A percentile compares a stretch with the other conserved stretches of the same genome.
phyloP scores from a whole-genome alignment of 2,888 invertebrate genomes.

The Diadegma fenestrale region DNA sequence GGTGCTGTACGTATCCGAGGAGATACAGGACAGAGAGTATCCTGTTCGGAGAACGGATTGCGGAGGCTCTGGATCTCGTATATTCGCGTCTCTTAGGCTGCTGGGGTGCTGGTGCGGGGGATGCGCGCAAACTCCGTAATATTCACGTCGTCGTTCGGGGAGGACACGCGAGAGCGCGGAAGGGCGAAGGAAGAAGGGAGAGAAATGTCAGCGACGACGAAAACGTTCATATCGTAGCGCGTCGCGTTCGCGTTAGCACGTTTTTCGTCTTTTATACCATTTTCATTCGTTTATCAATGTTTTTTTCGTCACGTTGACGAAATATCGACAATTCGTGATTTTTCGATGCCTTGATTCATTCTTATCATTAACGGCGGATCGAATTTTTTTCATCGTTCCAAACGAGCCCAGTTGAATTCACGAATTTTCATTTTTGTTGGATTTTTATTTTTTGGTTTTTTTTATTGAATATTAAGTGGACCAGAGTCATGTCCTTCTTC shows the following conservation, averaged over 20 bases:
- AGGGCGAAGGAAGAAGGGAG: constrained; percentile 64
- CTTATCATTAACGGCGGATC: too few species aligned
- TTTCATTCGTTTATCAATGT: neutral
- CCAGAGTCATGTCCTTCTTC: constrained; percentile 86
- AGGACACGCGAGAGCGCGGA: constrained; percentile 1
- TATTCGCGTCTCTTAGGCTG: constrained; percentile 41
- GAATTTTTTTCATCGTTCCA: neutral
- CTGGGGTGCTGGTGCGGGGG: constrained; percentile 57
- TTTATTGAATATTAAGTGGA: constrained; percentile 61
- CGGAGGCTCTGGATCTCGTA: constrained; percentile 47
- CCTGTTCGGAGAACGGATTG: constrained; percentile 42
- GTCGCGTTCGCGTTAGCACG: constrained; percentile 76
- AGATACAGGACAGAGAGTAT: constrained; percentile 56
- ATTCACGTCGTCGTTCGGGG: constrained; percentile 29
- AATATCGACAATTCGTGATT: neutral
- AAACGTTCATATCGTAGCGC: constrained; percentile 79
- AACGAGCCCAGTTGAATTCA: neutral
- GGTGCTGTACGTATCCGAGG: constrained; percentile 4
- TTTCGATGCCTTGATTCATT: neutral
- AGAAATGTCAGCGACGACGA: constrained; percentile 72
- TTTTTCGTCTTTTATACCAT: constrained; percentile 16
- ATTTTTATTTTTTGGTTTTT: neutral
- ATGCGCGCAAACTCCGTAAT: constrained; percentile 67
- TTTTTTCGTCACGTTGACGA: neutral
- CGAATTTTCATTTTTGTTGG: neutral